Evolutionary conservation across 1,140 invertebrate species (phyloP), one percentile per base, ranked within the genome.

Genomic region (Choristoneura fumiferana): DNA sequence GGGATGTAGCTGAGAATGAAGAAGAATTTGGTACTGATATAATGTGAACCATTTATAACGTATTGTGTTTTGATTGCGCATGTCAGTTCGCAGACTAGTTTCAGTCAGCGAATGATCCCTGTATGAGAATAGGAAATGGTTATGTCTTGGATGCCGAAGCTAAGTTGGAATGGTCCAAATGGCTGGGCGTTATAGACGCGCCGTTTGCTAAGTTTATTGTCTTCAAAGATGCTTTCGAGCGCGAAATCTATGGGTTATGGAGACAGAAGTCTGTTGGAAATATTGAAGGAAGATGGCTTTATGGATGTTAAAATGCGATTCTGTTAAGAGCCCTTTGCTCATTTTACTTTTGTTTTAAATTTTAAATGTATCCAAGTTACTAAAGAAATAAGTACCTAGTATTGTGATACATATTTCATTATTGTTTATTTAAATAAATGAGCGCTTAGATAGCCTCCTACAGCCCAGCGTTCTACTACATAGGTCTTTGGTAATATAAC

Each of bases 61-160:
- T 85, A 87, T 87, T 87, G 84, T 87, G 74, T 77, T 85, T 81
- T 87, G 82, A 87, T 87, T 77, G 82, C 67, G 60, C 54, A 70
- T 71, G 82, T 85, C 81, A 84, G 72, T 76, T 71, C 63, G 72
- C 71, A 66, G 69, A 76, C 72, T 82, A 78, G 81, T 81, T 79
- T 67, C 60, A 40, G 49, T 54, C 36, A 77, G 79, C 67, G 73
- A 73, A 84, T 82, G 68, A 60, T 63, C 60, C 62, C 74, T 70
- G 63, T 81, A 78, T 73, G 82, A 72, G 76, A 84, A 64, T 71
- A 85, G 82, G 81, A 86, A 86, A 86, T 84, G 78, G 79, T 82
- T 84, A 86, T 82, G 78, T 78, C 73, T 56, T 77, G 59, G 74
- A 69, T 68, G 69, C 62, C 63, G 69, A 67, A 78, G 69, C 67